Evolutionary conservation across 2,797 vertebrate species (phyloP).

Genomic region (Gymnothorax reevesii): DNA sequence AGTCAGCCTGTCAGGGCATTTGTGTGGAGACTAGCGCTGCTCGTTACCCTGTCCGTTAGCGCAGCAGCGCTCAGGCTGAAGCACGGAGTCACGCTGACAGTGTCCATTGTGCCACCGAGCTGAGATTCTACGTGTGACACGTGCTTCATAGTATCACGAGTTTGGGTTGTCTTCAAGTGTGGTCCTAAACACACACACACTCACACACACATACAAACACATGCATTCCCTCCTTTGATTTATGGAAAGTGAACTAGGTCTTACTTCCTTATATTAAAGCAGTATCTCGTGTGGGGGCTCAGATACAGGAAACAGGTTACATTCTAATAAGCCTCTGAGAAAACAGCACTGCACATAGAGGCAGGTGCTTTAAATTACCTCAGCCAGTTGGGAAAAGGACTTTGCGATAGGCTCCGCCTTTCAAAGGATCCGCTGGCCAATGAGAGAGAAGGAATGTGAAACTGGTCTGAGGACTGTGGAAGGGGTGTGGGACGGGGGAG

Average conservation of each 20-base stretch:
- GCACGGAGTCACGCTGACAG: not conserved
- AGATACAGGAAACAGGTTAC: not conserved
- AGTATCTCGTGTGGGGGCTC: not conserved
- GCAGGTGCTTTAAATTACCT: not conserved
- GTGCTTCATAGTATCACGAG: not conserved
- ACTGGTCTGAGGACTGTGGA: conserved; percentile 15
- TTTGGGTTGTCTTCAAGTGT: not conserved
- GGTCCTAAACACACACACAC: not conserved
- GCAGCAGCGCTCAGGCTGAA: not conserved
- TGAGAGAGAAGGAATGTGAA: not conserved
- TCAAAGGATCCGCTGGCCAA: not conserved
- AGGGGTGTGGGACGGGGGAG: conserved; percentile 27
- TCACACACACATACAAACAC: no score
- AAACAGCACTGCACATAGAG: not conserved
- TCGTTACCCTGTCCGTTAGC: not conserved
- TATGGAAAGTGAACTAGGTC: not conserved
- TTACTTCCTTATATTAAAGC: not conserved
- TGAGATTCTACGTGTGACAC: not conserved
- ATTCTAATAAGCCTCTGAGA: not conserved
- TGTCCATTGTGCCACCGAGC: not conserved
- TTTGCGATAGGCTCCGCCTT: not conserved
- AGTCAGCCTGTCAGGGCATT: not conserved
- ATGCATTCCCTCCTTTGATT: not conserved
- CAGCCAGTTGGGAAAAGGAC: not conserved
- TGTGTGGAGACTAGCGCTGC: not conserved